Evolutionary conservation across 2,113 vertebrate genomes (phyloP).

Genomic region (Erythrocercus mccallii): DNA sequence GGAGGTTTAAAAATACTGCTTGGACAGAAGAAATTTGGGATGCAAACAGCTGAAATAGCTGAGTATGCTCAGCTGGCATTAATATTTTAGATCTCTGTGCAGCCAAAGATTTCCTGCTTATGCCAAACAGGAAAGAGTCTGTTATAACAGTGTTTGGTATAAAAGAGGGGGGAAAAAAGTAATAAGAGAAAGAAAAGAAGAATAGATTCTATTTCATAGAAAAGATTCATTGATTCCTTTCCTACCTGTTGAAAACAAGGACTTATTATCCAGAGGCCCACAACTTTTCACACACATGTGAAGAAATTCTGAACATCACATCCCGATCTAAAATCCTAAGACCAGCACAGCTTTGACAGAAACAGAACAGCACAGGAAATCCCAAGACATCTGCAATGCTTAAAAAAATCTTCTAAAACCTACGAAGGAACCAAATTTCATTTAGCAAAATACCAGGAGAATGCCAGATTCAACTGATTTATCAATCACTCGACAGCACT

Average conservation of each 20-base stretch:
- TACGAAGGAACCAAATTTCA: background rate
- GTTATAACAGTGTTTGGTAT: background rate
- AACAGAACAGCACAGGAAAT: background rate
- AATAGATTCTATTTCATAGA: background rate
- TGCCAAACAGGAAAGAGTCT: background rate
- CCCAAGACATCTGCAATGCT: background rate
- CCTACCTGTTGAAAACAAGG: background rate
- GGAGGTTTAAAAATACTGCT: background rate
- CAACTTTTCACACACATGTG: background rate
- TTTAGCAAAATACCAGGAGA: background rate
- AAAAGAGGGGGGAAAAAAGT: background rate
- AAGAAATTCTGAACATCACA: background rate
- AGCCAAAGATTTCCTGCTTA: conserved; percentile 25
- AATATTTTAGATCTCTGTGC: conserved; percentile 10
- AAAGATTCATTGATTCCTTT: background rate
- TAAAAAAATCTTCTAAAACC: background rate
- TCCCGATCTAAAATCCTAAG: background rate
- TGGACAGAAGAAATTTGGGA: background rate
- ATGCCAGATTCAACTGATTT: background rate
- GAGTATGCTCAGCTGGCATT: conserved; percentile 8
- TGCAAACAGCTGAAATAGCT: background rate
- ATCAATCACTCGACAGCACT: background rate
- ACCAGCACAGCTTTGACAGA: background rate
- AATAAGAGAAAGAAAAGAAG: background rate
- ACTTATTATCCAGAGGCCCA: background rate